Evolutionary conservation across 2,797 vertebrate genomes (phyloP).

Genomic region (Tamandua tetradactyla): DNA sequence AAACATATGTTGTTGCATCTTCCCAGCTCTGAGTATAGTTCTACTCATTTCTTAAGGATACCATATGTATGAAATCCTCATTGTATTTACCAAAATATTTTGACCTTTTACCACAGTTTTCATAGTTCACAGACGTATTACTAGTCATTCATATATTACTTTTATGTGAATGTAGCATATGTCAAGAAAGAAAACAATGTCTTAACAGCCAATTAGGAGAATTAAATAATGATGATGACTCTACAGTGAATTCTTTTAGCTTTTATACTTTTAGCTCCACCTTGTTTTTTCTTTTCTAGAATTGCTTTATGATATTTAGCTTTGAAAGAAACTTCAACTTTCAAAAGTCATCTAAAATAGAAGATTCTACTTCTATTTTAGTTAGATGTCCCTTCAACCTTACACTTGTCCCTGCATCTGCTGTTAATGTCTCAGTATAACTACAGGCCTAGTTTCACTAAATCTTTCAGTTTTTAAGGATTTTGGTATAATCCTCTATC

Average conservation of each 20-base stretch:
- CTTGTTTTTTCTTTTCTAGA: background rate
- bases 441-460: background rate
- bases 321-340: background rate
- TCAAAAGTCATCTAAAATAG: background rate
- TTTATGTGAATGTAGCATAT: background rate
- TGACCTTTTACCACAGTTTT: background rate
- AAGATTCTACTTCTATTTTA: background rate
- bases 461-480: background rate
- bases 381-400: background rate
- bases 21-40: background rate
- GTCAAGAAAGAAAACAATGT: background rate
- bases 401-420: background rate
- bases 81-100: background rate
- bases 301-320: background rate
- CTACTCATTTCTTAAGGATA: background rate
- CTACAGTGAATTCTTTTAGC: background rate
- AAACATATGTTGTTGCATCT: background rate
- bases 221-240: background rate
- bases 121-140: background rate
- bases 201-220: background rate
- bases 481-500: background rate
- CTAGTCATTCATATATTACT: background rate
- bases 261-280: background rate
- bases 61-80: background rate
- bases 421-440: background rate